Conservation (phyloP, 2,113 vertebrate genomes). For the Chionomys nivalis region DNA sequence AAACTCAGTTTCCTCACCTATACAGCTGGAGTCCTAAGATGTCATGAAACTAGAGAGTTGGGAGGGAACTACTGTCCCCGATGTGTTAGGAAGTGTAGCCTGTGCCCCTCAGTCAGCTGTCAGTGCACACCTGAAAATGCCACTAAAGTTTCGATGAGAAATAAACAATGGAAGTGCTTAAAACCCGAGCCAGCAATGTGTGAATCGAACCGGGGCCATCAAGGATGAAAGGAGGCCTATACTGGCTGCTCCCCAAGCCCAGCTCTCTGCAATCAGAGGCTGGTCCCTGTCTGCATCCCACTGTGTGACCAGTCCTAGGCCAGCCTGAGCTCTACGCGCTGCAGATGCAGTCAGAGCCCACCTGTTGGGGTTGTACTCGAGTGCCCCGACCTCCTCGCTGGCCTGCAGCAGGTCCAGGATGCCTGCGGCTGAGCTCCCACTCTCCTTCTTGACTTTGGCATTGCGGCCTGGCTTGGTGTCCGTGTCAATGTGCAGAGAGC, state of each 20-base stretch:
- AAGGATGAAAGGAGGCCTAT: neutral
- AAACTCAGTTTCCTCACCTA: neutral
- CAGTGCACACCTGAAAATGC: neutral
- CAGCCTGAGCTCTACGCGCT: neutral
- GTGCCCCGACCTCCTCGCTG: slow-evolving; percentile 98
- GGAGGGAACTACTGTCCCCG: neutral
- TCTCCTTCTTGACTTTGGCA: slow-evolving; percentile 95
- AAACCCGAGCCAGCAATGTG: neutral
- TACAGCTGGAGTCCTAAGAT: neutral
- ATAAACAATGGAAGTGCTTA: neutral
- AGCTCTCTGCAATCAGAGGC: neutral
- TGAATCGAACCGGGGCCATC: neutral
- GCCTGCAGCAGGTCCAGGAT: slow-evolving; percentile 98
- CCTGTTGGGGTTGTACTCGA: slow-evolving; percentile 98
- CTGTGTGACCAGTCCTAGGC: no score
- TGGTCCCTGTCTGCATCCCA: no score
- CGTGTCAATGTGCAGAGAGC: slow-evolving; percentile 97
- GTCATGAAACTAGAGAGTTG: neutral
- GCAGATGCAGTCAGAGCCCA: slow-evolving; percentile 76
- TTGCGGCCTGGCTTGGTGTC: slow-evolving; percentile 92
- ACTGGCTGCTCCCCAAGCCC: neutral
- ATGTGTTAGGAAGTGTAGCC: neutral
- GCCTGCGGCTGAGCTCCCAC: slow-evolving; percentile 90
- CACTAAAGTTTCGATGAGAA: neutral
- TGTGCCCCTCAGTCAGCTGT: neutral